Conservation (phyloP, 2,888 invertebrate species). For the Keiferia lycopersicella region DNA sequence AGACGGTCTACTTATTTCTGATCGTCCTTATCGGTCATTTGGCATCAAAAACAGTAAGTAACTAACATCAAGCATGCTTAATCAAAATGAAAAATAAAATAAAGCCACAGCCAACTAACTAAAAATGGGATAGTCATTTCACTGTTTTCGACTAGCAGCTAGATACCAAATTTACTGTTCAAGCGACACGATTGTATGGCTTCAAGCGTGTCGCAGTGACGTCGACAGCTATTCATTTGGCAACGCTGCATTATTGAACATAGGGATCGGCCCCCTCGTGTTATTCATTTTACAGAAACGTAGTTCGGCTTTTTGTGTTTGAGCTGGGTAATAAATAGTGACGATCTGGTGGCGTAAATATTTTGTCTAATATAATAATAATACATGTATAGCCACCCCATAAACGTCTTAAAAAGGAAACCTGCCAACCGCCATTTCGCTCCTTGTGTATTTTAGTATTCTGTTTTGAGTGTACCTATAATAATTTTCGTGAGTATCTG, state of each 20-base stretch:
- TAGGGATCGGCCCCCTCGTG: conserved; percentile 8
- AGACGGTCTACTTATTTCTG: too few species aligned
- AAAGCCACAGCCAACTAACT: too few species aligned
- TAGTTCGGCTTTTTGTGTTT: neutral
- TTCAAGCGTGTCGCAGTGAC: neutral
- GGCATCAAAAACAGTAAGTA: too few species aligned
- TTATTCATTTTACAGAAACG: neutral
- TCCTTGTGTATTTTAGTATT: neutral
- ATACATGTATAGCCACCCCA: neutral
- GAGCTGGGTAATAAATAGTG: neutral
- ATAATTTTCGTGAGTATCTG: too few species aligned
- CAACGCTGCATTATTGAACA: conserved; percentile 11
- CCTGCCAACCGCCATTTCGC: neutral
- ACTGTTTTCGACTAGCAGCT: too few species aligned
- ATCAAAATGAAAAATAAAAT: too few species aligned
- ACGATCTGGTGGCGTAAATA: neutral
- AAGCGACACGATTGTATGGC: conserved; percentile 1
- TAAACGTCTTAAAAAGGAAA: neutral
- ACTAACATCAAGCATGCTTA: too few species aligned
- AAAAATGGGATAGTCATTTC: too few species aligned
- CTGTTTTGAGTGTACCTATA: neutral
- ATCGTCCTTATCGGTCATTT: too few species aligned
- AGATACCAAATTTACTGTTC: neutral
- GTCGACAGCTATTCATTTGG: conserved; percentile 3
- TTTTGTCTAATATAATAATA: conserved; percentile 2